Percentiles rank a stretch among this genome's conserved stretches.
phyloP scores from a whole-genome alignment of 2,113 vertebrate genomes.

The Azemiops feae region DNA sequence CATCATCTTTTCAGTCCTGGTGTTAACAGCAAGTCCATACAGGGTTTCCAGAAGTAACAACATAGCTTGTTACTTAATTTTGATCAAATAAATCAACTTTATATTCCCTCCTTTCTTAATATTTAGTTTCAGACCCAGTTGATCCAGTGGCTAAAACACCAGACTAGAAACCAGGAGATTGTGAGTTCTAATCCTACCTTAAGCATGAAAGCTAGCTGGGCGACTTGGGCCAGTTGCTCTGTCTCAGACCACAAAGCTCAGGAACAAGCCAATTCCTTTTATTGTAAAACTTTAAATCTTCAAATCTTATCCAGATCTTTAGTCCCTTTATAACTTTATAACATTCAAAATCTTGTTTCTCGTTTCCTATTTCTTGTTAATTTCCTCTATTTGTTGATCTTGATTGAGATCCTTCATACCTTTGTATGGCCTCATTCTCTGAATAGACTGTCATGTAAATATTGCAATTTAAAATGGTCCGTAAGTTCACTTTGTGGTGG shows the following conservation, averaged over 20 bases:
- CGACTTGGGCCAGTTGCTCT: too few relatives aligned
- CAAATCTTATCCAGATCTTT: background rate
- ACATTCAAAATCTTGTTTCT: background rate
- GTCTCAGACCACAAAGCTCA: background rate
- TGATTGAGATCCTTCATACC: background rate
- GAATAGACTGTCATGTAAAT: background rate
- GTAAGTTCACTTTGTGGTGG: background rate
- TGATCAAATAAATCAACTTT: background rate
- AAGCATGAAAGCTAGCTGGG: too few relatives aligned
- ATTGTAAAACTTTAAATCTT: background rate
- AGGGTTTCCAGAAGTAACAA: background rate
- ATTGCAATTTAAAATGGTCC: background rate
- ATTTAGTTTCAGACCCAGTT: background rate
- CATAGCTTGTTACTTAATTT: background rate
- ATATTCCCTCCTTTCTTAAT: background rate
- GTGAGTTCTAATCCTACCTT: background rate
- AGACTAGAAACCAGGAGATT: too few relatives aligned
- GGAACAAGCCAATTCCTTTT: background rate
- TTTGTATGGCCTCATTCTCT: background rate
- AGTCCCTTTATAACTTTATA: background rate
- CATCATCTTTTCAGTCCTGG: background rate
- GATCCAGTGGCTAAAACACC: background rate
- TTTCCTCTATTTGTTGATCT: background rate
- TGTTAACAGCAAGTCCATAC: background rate
- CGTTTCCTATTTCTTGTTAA: background rate